Base-by-base conservation (phyloP, 2,113 vertebrate species). In the Solea senegalensis region DNA sequence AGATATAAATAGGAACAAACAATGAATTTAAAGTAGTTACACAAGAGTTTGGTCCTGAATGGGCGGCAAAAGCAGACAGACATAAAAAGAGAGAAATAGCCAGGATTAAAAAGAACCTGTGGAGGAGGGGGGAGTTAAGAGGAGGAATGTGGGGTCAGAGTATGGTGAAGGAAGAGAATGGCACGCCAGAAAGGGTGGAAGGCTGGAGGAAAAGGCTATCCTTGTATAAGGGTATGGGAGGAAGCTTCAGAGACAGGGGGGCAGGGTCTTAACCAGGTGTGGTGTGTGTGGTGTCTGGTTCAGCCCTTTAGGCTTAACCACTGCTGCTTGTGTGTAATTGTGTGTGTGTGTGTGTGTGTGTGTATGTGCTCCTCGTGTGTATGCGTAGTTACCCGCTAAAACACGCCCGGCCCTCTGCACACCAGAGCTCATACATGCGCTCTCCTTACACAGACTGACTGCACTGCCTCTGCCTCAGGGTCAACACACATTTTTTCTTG, bases 181-280 rank as follows among this genome's bases (percentile, higher is more conserved):
- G 34, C 34, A 34, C 3, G 34, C 34, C 3, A 6, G 34, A 34
- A 34, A 34, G 34, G 34, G 34, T 34, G 34, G 34, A 34, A 34
- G 34, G 34, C 34, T 55, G 46, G 40, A 59, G 44, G 70, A 81
- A 59, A 27, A 41, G 16, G 9, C 21, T 65, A 69, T 54, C 58
- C 45, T 48, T 34, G 14, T 14, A 6, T 27, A 40, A 74, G 39
- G 52, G 52, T 8, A 52, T 63, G 41, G 71, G 65, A 45, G 74
- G 66, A 9, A 65, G 66, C 16, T 54, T 55, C 1, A 51, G 16
- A 27, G 53, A 43, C 9, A 8, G 49, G 39, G 62, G 83, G 83
- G 89, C 41, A 39, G 73, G 70, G 76, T 77, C 78, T 69, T 48
- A 72, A 45, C 81, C 92, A 93, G 91, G 92, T 92, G 87, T 83